phyloP scores from a whole-genome alignment of 2,797 vertebrate genomes.

The Oreortyx pictus region DNA sequence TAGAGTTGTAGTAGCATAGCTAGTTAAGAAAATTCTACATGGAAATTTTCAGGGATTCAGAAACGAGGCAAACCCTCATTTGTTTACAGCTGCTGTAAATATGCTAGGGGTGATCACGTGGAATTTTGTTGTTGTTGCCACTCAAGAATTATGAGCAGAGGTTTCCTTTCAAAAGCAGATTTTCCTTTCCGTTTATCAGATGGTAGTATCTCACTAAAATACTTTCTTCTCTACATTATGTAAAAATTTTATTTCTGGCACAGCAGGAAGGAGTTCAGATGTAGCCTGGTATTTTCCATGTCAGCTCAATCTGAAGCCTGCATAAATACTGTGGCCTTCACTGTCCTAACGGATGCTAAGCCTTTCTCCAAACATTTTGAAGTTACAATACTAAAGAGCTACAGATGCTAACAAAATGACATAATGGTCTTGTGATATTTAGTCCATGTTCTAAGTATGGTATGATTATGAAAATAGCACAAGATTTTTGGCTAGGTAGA shows the following conservation, averaged over 20 bases:
- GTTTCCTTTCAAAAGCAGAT: neutral
- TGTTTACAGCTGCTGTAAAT: neutral
- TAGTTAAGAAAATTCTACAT: neutral
- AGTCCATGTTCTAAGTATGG: neutral
- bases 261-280: neutral
- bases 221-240: neutral
- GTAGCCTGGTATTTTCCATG: neutral
- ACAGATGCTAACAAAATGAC: slow-evolving; percentile 57
- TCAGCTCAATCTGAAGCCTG: neutral
- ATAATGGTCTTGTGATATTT: slow-evolving; percentile 43
- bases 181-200: neutral
- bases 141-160: neutral
- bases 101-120: neutral
- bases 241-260: neutral
- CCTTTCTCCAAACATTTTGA: slow-evolving; percentile 48
- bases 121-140: neutral
- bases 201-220: neutral
- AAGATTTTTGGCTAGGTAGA: neutral
- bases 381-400: slow-evolving; percentile 27
- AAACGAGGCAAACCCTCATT: neutral
- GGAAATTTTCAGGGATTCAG: neutral
- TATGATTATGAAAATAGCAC: slow-evolving; percentile 18
- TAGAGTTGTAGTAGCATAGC: rapidly evolving
- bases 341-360: neutral
- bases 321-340: slow-evolving; percentile 18